A percentile compares a stretch with the other conserved stretches of the same genome.
Evolutionary conservation across 2,888 invertebrate genomes (phyloP).

Genomic region (Catocala sponsa): DNA sequence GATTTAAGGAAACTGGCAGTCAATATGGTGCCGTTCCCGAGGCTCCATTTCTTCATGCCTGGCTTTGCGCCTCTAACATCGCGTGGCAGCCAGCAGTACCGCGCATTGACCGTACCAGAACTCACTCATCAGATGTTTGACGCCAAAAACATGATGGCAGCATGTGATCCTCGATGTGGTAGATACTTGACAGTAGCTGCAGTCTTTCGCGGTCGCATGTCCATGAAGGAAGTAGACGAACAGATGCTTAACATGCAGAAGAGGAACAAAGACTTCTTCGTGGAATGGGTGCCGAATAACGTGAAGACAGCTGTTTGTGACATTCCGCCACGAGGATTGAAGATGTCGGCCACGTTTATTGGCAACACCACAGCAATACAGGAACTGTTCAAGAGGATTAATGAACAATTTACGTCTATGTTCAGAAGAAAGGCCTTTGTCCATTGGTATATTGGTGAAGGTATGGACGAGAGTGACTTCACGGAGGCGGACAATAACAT

Average conservation of each 20-base stretch:
- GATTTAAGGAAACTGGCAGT: slow-evolving; percentile 89
- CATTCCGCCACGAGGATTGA: slow-evolving; percentile 91
- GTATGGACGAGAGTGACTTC: slow-evolving; percentile 98
- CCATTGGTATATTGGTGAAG: slow-evolving; percentile 98
- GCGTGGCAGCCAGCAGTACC: slow-evolving; percentile 94
- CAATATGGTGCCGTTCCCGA: slow-evolving; percentile 92
- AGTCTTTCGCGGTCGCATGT: slow-evolving; percentile 96
- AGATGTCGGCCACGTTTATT: slow-evolving; percentile 96
- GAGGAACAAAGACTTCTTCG: slow-evolving; percentile 92
- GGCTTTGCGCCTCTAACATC: slow-evolving; percentile 91
- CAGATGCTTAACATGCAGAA: slow-evolving; percentile 93
- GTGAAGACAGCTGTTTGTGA: slow-evolving; percentile 94
- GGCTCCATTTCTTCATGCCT: slow-evolving; percentile 87
- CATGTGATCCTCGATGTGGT: slow-evolving; percentile 96
- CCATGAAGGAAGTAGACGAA: slow-evolving; percentile 96
- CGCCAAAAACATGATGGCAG: slow-evolving; percentile 98
- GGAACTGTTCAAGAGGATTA: slow-evolving; percentile 94
- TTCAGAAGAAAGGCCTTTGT: slow-evolving; percentile 98
- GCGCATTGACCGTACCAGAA: slow-evolving; percentile 95
- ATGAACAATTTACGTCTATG: slow-evolving; percentile 96
- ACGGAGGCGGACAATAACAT: slow-evolving; percentile 98
- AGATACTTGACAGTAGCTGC: slow-evolving; percentile 96
- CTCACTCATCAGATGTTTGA: slow-evolving; percentile 97
- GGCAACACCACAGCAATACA: slow-evolving; percentile 95
- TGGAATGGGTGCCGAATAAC: slow-evolving; percentile 94